Evolutionary conservation across 2,113 vertebrate genomes (phyloP).

Genomic region (Pseudorectes ferrugineus): DNA sequence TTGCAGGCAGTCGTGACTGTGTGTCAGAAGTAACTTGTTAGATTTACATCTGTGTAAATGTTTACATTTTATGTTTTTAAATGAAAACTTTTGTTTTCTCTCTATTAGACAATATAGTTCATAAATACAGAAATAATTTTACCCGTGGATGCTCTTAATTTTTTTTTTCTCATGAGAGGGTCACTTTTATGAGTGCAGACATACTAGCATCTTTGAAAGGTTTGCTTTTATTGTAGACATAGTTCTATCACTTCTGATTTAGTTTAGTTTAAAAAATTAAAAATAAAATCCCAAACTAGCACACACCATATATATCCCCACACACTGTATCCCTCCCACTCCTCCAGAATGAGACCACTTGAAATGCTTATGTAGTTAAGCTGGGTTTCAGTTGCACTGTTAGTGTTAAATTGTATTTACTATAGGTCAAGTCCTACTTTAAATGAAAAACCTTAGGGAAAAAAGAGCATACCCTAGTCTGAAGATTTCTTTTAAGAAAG

Average conservation of each 20-base stretch:
- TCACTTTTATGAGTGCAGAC: background rate
- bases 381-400: background rate
- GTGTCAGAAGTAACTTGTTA: background rate
- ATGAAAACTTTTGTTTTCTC: background rate
- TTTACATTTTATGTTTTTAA: background rate
- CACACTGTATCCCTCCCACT: background rate
- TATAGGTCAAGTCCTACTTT: background rate
- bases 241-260: background rate
- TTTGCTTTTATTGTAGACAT: background rate
- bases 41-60: background rate
- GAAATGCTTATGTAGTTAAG: background rate
- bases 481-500: background rate
- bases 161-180: background rate
- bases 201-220: background rate
- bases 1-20: rapidly evolving
- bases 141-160: background rate
- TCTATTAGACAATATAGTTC: background rate
- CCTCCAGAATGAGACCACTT: background rate
- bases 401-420: background rate
- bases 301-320: too few species aligned
- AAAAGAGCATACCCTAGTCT: background rate
- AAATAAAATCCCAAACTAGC: background rate
- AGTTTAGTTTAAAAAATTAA: background rate
- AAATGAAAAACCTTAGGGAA: background rate
- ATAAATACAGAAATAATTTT: background rate